Conservation (phyloP, 2,888 invertebrate species). For the Drosophila nigricruria region DNA sequence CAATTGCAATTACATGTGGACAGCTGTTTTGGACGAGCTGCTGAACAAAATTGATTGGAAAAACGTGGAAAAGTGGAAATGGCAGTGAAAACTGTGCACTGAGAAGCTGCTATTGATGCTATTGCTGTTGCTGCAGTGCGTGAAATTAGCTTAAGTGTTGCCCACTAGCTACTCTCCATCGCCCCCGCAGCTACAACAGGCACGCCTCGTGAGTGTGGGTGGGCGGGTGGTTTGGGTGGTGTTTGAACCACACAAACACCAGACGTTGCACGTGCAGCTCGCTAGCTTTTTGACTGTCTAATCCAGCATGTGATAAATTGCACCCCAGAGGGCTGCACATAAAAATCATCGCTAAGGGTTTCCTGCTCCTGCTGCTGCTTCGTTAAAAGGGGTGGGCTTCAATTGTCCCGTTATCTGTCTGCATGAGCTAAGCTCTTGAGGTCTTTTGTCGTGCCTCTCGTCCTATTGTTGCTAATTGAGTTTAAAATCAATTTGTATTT, state of each 20-base stretch:
- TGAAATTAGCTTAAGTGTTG: conserved; percentile 83
- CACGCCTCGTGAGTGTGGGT: conserved; percentile 15
- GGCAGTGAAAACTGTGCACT: conserved; percentile 7
- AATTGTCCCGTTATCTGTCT: conserved; percentile 39
- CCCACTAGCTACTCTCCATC: neutral
- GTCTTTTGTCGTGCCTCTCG: conserved; percentile 41
- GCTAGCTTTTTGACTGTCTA: conserved; percentile 83
- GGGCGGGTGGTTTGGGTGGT: neutral
- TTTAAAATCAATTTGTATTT: conserved; percentile 85
- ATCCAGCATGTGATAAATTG: conserved; percentile 85
- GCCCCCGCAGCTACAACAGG: neutral
- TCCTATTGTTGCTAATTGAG: conserved; percentile 84
- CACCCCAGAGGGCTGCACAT: conserved; percentile 83
- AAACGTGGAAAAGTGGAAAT: conserved; percentile 12
- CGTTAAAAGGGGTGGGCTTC: neutral
- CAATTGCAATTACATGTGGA: conserved; percentile 62
- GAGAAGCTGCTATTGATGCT: neutral
- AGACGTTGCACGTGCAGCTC: conserved; percentile 58
- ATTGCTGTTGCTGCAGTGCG: conserved; percentile 58
- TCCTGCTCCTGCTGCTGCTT: neutral
- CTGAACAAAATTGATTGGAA: conserved; percentile 53
- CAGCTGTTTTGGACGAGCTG: conserved; percentile 64
- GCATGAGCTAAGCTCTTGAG: conserved; percentile 29
- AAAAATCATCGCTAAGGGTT: conserved; percentile 66
- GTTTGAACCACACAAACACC: conserved; percentile 7